phyloP scores from a whole-genome alignment of 2,888 invertebrate species.

The Cephus pygmeus region DNA sequence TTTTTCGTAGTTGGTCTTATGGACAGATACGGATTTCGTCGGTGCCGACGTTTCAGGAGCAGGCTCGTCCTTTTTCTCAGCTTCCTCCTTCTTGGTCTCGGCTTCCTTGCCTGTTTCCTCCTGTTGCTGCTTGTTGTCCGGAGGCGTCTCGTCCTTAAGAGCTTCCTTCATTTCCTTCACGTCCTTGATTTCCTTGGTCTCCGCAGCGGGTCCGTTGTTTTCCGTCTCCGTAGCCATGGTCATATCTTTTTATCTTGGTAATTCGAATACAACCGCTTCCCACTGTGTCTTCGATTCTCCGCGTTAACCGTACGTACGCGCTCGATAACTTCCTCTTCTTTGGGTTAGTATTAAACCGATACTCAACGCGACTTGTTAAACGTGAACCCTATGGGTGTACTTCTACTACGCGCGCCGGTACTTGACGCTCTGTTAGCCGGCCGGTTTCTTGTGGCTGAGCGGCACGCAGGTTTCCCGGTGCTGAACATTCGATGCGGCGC shows the following conservation, averaged over 20 bases:
- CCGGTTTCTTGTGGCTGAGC: conserved; percentile 25
- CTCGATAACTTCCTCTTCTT: neutral
- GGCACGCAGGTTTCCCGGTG: conserved; percentile 18
- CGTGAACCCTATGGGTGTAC: neutral
- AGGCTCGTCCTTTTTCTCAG: conserved; percentile 63
- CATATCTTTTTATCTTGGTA: conserved; percentile 30
- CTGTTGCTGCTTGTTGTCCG: conserved; percentile 58
- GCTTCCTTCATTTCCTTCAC: conserved; percentile 71
- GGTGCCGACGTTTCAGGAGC: conserved; percentile 70
- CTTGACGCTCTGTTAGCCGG: conserved; percentile 24
- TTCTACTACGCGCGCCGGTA: conserved; percentile 10
- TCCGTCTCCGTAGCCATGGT: conserved; percentile 83
- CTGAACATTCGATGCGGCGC: conserved; percentile 14
- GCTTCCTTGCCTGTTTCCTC: conserved; percentile 59
- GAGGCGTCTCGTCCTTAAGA: conserved; percentile 61
- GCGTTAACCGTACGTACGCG: neutral
- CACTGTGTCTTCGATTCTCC: neutral
- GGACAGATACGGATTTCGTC: conserved; percentile 81
- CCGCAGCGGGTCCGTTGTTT: conserved; percentile 76
- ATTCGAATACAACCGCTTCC: neutral
- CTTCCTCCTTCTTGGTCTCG: conserved; percentile 57
- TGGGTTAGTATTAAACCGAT: neutral
- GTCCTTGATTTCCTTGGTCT: conserved; percentile 71
- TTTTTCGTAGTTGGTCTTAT: conserved; percentile 89
- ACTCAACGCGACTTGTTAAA: neutral